phyloP scores from a whole-genome alignment of 2,113 vertebrate species.

The Corythornis vintsioides region DNA sequence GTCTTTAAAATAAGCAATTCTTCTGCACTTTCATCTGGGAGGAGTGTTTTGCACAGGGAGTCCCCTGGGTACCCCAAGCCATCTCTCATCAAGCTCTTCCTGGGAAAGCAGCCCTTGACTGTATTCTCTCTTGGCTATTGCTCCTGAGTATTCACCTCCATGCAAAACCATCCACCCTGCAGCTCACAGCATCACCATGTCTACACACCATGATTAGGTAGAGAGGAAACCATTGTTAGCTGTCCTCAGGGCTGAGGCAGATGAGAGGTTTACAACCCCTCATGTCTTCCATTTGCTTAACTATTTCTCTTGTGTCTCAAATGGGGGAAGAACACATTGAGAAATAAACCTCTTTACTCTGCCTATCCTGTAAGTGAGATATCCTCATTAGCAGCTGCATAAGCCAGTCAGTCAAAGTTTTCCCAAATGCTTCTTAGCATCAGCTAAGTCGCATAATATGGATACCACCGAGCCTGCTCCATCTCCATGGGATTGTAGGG shows the following conservation, averaged over 20 bases:
- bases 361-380: slow-evolving; percentile 48
- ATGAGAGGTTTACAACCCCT: not conserved
- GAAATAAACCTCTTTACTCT: slow-evolving; percentile 59
- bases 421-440: slow-evolving; percentile 70
- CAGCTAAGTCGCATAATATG: slow-evolving; percentile 68
- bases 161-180: not conserved
- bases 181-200: not conserved
- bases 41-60: not conserved
- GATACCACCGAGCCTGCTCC: slow-evolving; percentile 40
- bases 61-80: not conserved
- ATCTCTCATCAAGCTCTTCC: not conserved
- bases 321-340: not conserved
- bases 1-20: not conserved
- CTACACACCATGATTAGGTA: not conserved
- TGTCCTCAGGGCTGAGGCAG: not conserved
- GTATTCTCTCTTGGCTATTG: not conserved
- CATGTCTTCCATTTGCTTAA: not conserved
- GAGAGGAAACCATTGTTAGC: not conserved
- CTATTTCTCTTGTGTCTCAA: not conserved
- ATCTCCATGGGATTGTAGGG: slow-evolving; percentile 48
- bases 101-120: not conserved
- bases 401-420: slow-evolving; percentile 66
- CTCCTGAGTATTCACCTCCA: not conserved
- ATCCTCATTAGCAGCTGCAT: slow-evolving; percentile 66
- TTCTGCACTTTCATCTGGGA: not conserved